Evolutionary conservation across 2,113 vertebrate genomes (phyloP).

Genomic region (Archilochus colubris): DNA sequence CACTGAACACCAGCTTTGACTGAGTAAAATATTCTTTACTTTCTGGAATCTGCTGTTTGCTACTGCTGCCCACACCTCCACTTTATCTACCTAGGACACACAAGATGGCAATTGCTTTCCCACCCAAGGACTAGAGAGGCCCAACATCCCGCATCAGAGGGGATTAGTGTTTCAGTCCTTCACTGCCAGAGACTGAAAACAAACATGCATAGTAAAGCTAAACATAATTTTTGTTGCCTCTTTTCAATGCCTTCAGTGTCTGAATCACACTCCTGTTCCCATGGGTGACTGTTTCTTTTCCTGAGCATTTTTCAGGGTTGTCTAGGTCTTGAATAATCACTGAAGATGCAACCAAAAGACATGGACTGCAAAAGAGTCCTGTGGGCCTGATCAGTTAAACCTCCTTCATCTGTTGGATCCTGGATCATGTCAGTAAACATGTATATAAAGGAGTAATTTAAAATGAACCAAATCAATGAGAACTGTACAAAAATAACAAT

Average conservation of each 20-base stretch:
- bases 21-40: not conserved
- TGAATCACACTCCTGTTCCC: fast-evolving
- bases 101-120: not conserved
- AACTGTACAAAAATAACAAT: not conserved
- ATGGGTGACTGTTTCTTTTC: not conserved
- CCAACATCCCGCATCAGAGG: not conserved
- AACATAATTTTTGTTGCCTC: not conserved
- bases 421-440: not conserved
- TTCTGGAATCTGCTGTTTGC: not conserved
- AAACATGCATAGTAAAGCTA: not conserved
- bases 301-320: not conserved
- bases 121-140: not conserved
- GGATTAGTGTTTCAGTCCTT: not conserved
- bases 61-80: not conserved
- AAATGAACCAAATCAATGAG: not conserved
- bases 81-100: not conserved
- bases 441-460: not conserved
- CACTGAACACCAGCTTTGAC: not conserved
- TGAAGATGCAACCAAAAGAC: not conserved
- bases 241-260: not conserved
- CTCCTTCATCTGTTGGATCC: not conserved
- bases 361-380: not conserved
- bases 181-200: not conserved
- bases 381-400: not conserved
- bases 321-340: not conserved